A percentile compares a stretch with the other conserved stretches of the same genome.
Evolutionary conservation across 2,888 invertebrate genomes (phyloP).

Genomic region (Elegia similella): DNA sequence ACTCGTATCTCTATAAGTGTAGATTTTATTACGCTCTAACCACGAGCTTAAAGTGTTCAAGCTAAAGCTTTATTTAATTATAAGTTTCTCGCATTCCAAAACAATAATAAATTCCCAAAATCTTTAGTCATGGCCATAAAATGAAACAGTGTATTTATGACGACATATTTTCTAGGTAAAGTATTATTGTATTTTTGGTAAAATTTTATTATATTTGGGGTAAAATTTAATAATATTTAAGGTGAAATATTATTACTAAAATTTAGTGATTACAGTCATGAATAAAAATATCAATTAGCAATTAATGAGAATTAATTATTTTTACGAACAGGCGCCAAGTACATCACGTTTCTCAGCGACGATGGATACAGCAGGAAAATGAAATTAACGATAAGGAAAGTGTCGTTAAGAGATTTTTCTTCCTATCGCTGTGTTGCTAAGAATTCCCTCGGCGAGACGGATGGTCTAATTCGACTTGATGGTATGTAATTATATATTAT

Average conservation of each 20-base stretch:
- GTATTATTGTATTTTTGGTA: too few relatives aligned
- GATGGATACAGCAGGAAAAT: conserved; percentile 94
- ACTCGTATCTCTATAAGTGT: too few relatives aligned
- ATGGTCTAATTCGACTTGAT: conserved; percentile 93
- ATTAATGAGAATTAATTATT: conserved; percentile 9
- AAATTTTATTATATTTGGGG: too few relatives aligned
- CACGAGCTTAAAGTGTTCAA: too few relatives aligned
- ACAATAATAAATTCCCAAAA: too few relatives aligned
- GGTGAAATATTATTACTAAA: background rate
- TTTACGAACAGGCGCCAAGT: conserved; percentile 88
- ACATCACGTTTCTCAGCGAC: conserved; percentile 91
- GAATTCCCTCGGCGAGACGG: conserved; percentile 94
- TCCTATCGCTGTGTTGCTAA: conserved; percentile 95
- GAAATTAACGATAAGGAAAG: conserved; percentile 93
- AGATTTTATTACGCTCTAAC: too few relatives aligned
- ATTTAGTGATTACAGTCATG: background rate
- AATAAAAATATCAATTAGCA: background rate
- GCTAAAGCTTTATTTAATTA: too few relatives aligned
- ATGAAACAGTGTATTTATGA: too few relatives aligned
- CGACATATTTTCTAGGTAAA: too few relatives aligned
- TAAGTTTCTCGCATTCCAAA: too few relatives aligned
- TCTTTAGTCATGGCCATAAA: too few relatives aligned
- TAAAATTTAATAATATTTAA: too few relatives aligned
- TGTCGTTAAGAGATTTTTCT: conserved; percentile 90
- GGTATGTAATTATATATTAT: conserved; percentile 78